These are phyloP conservation scores for Patella ulyssiponensis DNA, from an alignment of 2,888 invertebrate genomes.

Conservation along the genomic window DNA sequence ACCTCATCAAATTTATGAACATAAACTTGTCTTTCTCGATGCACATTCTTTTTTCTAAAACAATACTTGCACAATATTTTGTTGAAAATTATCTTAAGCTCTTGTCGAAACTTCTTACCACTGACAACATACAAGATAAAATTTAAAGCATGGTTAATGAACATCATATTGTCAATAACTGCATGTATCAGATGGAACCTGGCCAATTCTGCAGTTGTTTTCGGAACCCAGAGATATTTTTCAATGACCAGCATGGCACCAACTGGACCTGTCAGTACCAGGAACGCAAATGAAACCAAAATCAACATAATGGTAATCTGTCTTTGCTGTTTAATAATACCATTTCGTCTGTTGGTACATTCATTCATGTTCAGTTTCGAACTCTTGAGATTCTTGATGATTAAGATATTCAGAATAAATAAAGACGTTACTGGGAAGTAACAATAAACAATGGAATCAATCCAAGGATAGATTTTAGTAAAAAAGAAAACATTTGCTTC, in stretches of 20 bases:
- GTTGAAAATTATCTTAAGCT: no score
- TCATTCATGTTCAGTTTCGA: no score
- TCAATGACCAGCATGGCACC: slow-evolving; percentile 29
- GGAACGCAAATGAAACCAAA: slow-evolving; percentile 34
- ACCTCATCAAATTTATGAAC: no score
- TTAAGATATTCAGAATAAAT: slow-evolving; percentile 32
- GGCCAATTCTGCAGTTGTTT: slow-evolving; percentile 18
- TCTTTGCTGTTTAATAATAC: no score
- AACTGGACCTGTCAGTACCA: slow-evolving; percentile 31
- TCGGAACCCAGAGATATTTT: slow-evolving; percentile 24
- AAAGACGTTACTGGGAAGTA: slow-evolving; percentile 31
- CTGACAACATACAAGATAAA: slow-evolving; percentile 36
- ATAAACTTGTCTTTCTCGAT: no score
- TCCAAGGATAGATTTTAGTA: slow-evolving; percentile 34
- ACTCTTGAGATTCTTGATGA: slow-evolving; percentile 22
- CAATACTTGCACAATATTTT: no score
- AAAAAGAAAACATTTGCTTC: slow-evolving; percentile 24
- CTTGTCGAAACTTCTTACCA: slow-evolving; percentile 19
- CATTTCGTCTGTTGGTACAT: no score
- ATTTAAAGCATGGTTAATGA: slow-evolving; percentile 36
- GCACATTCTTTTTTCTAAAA: no score
- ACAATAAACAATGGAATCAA: slow-evolving; percentile 35
- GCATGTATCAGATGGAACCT: slow-evolving; percentile 24
- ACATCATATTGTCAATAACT: slow-evolving; percentile 37
- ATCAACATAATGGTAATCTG: slow-evolving; percentile 33